Conservation (phyloP, 2,797 vertebrate species). For the Pampus argenteus region DNA sequence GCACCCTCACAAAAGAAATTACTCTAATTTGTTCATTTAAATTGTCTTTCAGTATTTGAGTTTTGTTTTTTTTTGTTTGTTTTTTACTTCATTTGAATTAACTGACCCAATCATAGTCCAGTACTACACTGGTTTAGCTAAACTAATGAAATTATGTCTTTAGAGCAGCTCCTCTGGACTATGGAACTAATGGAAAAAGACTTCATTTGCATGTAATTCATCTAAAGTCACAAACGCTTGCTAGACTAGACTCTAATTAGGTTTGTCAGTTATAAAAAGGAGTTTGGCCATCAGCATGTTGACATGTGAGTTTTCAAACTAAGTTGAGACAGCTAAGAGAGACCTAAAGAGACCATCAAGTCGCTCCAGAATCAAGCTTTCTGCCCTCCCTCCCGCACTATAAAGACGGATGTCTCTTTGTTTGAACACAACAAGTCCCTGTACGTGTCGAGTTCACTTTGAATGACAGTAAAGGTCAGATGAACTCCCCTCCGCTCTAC, state of each 20-base stretch:
- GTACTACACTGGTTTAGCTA: conserved; percentile 8
- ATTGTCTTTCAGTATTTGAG: neutral
- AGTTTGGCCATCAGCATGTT: neutral
- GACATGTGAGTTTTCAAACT: neutral
- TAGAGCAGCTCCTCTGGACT: conserved; percentile 10
- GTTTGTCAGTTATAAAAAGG: neutral
- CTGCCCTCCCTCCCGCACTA: neutral
- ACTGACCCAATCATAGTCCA: neutral
- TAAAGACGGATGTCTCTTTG: conserved; percentile 35
- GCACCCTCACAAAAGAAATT: neutral
- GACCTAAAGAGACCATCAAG: neutral
- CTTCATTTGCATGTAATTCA: neutral
- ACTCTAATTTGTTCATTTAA: neutral
- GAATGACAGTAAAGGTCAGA: conserved; percentile 55
- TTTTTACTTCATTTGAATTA: neutral
- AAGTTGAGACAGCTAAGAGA: neutral
- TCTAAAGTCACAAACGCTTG: neutral
- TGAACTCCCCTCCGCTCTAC: conserved; percentile 40
- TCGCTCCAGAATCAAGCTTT: neutral
- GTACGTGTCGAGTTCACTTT: conserved; percentile 51
- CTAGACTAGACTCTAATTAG: neutral
- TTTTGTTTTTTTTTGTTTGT: too few species aligned
- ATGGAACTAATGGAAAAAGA: neutral
- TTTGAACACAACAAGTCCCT: conserved; percentile 32
- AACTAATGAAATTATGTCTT: conserved; percentile 14